These are phyloP conservation scores for Momotus momota DNA, from an alignment of 2,797 vertebrate genomes.

Conservation along the genomic window DNA sequence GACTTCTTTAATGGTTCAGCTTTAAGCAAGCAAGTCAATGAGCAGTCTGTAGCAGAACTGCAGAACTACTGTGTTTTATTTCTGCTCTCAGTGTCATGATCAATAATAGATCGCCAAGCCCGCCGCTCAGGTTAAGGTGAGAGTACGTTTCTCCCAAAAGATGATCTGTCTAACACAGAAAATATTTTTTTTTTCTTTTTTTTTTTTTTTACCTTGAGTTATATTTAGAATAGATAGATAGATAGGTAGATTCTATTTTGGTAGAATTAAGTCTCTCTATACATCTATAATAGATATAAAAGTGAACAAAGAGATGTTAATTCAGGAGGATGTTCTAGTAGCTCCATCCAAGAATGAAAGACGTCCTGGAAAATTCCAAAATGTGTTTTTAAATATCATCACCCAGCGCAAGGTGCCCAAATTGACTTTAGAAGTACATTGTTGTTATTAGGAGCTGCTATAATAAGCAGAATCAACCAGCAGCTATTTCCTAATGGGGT, in stretches of 20 bases:
- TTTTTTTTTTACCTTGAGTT: neutral
- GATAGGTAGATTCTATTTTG: slow-evolving; percentile 3
- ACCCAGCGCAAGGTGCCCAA: slow-evolving; percentile 26
- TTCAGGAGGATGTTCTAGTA: neutral
- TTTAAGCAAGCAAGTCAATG: neutral
- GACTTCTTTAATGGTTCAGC: neutral
- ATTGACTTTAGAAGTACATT: slow-evolving; percentile 43
- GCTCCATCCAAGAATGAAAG: neutral
- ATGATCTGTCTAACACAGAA: neutral
- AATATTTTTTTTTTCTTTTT: neutral
- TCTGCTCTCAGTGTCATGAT: neutral
- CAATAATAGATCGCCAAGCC: slow-evolving; percentile 16
- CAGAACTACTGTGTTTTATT: neutral
- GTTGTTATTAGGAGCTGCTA: slow-evolving; percentile 67
- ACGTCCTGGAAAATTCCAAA: slow-evolving; percentile 52
- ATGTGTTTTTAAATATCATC: slow-evolving; percentile 44
- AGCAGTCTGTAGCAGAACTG: neutral
- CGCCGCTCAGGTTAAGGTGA: neutral
- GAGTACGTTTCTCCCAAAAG: neutral
- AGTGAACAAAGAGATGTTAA: neutral
- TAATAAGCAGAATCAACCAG: slow-evolving; percentile 62
- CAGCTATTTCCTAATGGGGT: slow-evolving; percentile 59
- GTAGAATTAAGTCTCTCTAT: neutral
- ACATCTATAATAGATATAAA: neutral
- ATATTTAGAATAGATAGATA: neutral